Percentiles rank a stretch among this genome's conserved stretches.
These are phyloP conservation scores for Elysia chlorotica DNA, from an alignment of 1,140 invertebrate species.

Conservation along the genomic window DNA sequence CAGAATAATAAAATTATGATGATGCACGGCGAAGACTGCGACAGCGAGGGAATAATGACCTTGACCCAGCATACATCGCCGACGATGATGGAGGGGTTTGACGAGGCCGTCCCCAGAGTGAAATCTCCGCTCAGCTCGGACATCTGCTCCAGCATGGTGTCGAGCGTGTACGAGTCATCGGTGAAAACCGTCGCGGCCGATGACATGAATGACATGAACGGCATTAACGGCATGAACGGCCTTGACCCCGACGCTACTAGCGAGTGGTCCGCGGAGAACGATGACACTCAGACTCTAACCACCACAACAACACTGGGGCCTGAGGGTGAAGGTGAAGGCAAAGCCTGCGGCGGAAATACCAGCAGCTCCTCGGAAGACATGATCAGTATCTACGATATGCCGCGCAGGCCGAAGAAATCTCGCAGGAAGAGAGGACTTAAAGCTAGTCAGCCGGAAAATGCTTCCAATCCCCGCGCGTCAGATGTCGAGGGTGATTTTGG, in stretches of 20 bases:
- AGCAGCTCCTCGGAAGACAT: no score
- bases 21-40: no score
- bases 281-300: background rate
- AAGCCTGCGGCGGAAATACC: no score
- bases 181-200: constrained; percentile 10
- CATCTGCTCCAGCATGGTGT: constrained; percentile 55
- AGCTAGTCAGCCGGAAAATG: background rate
- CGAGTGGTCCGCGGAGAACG: background rate
- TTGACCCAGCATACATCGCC: no score
- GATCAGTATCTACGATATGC: no score
- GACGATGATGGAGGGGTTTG: no score
- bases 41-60: background rate
- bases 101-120: constrained; percentile 30
- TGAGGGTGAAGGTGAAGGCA: no score
- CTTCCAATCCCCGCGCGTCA: background rate
- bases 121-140: constrained; percentile 47
- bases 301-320: background rate
- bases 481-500: no score
- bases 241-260: background rate
- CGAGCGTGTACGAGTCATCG: constrained; percentile 53
- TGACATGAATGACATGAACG: constrained; percentile 3
- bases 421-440: background rate
- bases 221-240: no score
- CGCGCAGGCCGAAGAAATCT: background rate
- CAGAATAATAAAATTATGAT: no score